Conservation (phyloP, 2,113 vertebrate species). For the Amphiprion percula region DNA sequence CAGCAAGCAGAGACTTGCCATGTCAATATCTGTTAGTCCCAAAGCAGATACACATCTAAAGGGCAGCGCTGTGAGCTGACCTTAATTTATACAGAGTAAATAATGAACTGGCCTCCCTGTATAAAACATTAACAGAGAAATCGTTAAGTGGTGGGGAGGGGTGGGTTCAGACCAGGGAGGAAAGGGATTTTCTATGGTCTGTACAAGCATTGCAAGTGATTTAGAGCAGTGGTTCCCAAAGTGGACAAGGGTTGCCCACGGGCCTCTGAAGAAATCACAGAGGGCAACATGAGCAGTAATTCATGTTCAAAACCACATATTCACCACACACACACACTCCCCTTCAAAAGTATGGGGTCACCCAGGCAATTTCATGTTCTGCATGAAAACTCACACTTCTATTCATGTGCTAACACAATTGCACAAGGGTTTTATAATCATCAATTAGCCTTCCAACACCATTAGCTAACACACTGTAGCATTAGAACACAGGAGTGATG, state of each 20-base stretch:
- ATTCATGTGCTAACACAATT: too few relatives aligned
- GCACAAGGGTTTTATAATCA: too few relatives aligned
- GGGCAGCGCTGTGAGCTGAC: conserved; percentile 64
- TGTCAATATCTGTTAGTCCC: conserved; percentile 74
- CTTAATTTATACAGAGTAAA: conserved; percentile 81
- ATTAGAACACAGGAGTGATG: too few relatives aligned
- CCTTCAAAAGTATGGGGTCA: too few relatives aligned
- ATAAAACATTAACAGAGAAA: conserved; percentile 70
- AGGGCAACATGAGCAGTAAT: neutral
- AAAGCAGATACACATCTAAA: conserved; percentile 71
- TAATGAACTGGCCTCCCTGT: conserved; percentile 74
- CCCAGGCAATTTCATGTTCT: too few relatives aligned
- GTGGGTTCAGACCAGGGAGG: conserved; percentile 15
- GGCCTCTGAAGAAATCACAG: neutral
- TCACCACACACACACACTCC: neutral
- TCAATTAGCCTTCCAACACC: too few relatives aligned
- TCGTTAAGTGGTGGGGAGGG: conserved; percentile 26
- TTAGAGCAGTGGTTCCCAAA: conserved; percentile 20
- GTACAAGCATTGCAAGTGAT: conserved; percentile 30
- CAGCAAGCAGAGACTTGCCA: conserved; percentile 51
- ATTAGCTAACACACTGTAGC: too few relatives aligned
- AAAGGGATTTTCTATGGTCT: conserved; percentile 34
- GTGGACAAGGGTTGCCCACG: conserved; percentile 11
- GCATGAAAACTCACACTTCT: too few relatives aligned
- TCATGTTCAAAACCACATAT: conserved; percentile 1